Base-by-base conservation (phyloP, 2,113 vertebrate species). In the Paracanthobrama guichenoti region DNA sequence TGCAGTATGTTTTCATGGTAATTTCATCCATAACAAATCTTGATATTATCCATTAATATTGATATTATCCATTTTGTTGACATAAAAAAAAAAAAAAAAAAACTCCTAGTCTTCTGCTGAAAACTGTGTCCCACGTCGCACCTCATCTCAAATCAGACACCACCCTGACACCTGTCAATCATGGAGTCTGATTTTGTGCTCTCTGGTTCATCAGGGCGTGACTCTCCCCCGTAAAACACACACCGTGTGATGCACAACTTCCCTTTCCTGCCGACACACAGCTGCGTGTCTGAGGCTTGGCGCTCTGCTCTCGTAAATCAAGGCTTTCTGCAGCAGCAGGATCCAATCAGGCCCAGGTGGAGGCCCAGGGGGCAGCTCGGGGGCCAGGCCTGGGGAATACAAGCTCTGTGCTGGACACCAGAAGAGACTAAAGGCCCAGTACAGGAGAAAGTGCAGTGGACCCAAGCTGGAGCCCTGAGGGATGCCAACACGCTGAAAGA, bases 341-440 rank as follows among this genome's bases (percentile, higher is more conserved):
- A 97, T 96, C 95, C 95, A 95, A 97, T 97, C 96, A 97, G 95
- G 95, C 94, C 94, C 97, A 99, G 97, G 97, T 98, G 97, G 96
- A 96, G 96, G 95, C 96, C 89, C 90, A 85, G 91, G 92, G 93
- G 82, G 80, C 76, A 50, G 81, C 83, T 93, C 90, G 91, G 92
- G 95, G 81, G 83, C 85, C 73, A 60, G 86, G 85, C 66, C 93
- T 93, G 93, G 95, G 95, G 95, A 97, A 96, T 95, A 95, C 93
- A 94, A 95, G 95, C 94, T 86, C 87, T 93, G 93, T 89, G 91
- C 94, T 96, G 95, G 95, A 97, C 96, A 96, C 94, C 94, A 94
- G 94, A 96, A 94, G 93, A 92, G 93, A 92, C 93, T 82, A 84
- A 85, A 73, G 87, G 82, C 62, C 82, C 77, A 64, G 67, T 48